Base-by-base conservation (phyloP, 1,140 invertebrate genomes). In the Hestina assimilis region DNA sequence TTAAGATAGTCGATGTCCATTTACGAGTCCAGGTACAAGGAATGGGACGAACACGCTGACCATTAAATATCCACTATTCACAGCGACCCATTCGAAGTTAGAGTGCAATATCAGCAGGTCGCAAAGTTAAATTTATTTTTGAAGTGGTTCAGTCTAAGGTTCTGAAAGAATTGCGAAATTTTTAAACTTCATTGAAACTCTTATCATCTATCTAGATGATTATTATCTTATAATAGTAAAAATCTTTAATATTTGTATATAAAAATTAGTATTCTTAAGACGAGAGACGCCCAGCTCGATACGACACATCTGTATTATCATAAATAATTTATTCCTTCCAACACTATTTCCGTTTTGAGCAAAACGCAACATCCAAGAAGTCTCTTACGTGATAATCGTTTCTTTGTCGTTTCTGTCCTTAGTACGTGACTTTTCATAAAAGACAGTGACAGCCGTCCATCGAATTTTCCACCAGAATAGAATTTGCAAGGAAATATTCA, bases 391-490 rank as follows among this genome's bases (percentile, higher is more conserved):
- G n/a, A 53, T 28, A 53, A 48, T 38, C 9, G 48, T 45, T 23
- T 54, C 35, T 55, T 43, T 31, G 46, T 38, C n/a, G 41, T 12
- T 45, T 24, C 58, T 63, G 64, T 74, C 62, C 51, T 59, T 41
- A 51, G 56, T 63, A 77, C 69, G 71, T 77, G 74, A 77, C 69
- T n/a, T 77, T 74, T 72, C 46, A 33, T 47, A 8, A 40, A 69
- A 63, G 69, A 73, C 69, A 70, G 52, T 52, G 51, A 33, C 41
- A 48, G 47, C 53, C 43, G 60, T 56, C 63, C 29, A 33, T 54
- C 61, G 60, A 47, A 75, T 72, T 75, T 77, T 77, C 71, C 63
- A 65, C 58, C 11, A 48, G 56, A 74, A 69, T 67, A 63, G 42
- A 62, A 65, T 74, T 72, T 69, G 48, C 58, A 48, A 52, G 59